Evolutionary conservation across 2,797 vertebrate species (phyloP), one percentile per base, ranked within the genome.

Genomic region (Cyclura pinguis): DNA sequence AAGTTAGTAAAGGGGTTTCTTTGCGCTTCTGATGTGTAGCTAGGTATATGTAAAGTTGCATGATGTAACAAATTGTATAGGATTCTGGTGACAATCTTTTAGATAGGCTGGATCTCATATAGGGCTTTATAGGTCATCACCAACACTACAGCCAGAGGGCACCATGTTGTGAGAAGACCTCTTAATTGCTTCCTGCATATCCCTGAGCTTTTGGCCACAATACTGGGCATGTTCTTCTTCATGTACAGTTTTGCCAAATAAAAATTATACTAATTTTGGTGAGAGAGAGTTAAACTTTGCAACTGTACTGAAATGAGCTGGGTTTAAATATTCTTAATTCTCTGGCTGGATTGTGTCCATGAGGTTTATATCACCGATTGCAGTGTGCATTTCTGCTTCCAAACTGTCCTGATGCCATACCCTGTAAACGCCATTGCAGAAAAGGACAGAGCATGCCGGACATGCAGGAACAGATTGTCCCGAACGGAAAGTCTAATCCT

Each of bases 361-460:
- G 50, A 76, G 88, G 87, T 95, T 94, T 87, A 84, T 42, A 78
- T 27, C n/a, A 85, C 84, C 59, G 92, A 87, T 85, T 9, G 4
- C 69, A 85, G 69, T 50, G 35, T 87, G 91, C 82, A 69, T 73
- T 93, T 90, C 80, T 88, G 38, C 88, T 93, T 32, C 64, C 90
- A 55, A 84, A 88, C 67, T 80, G 78, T 91, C 24, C 42, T 91
- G 94, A 55, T 0, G 0, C 67, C 67, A 69, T 6, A 13, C 35
- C 62, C 47, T 32, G 22, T 20, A 62, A 76, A 88, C 86, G 88
- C 84, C 90, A 27, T 80, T 91, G 93, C 89, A 94, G 91, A 95
- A 93, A 92, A 84, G 57, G 94, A 85, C 59, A 91, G 93, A 96
- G 94, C 95, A 95, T 95, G 93, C 80, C 82, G 92, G 93, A 94